Percentiles rank a stretch among this genome's conserved stretches.
Evolutionary conservation across 1,140 invertebrate genomes (phyloP).

Genomic region (Drosophila pruinosa): DNA sequence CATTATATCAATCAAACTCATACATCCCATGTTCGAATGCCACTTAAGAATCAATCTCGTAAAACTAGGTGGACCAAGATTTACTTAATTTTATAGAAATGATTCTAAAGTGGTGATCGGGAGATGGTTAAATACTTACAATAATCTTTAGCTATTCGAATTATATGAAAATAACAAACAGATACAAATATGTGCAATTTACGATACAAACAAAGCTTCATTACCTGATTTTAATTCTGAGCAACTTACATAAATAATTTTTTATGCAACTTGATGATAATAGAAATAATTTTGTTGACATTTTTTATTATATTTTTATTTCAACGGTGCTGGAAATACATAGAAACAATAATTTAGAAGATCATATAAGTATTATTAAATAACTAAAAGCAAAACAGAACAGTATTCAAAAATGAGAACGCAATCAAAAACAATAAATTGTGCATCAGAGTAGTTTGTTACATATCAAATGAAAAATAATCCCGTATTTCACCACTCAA

Average conservation of each 20-base stretch:
- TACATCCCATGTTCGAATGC: no score
- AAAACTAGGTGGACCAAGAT: no score
- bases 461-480: slow-evolving; percentile 59
- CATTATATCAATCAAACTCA: not conserved
- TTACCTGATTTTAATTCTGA: slow-evolving; percentile 77
- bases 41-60: no score
- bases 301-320: slow-evolving; percentile 53
- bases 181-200: slow-evolving; percentile 40
- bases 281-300: slow-evolving; percentile 68
- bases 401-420: slow-evolving; percentile 53
- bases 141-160: slow-evolving; percentile 20
- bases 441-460: slow-evolving; percentile 65
- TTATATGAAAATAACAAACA: slow-evolving; percentile 5
- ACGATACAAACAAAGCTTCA: slow-evolving; percentile 70
- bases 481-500: slow-evolving; percentile 11
- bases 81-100: no score
- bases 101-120: not conserved
- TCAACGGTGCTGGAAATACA: slow-evolving; percentile 55
- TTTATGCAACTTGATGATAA: slow-evolving; percentile 43
- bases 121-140: not conserved
- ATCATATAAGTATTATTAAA: slow-evolving; percentile 30
- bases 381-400: slow-evolving; percentile 28
- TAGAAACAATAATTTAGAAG: slow-evolving; percentile 38
- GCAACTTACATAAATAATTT: slow-evolving; percentile 61
- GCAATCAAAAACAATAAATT: slow-evolving; percentile 35